Evolutionary conservation across 2,888 invertebrate genomes (phyloP), one percentile per base, ranked within the genome.

Genomic region (Colletes collaris): DNA sequence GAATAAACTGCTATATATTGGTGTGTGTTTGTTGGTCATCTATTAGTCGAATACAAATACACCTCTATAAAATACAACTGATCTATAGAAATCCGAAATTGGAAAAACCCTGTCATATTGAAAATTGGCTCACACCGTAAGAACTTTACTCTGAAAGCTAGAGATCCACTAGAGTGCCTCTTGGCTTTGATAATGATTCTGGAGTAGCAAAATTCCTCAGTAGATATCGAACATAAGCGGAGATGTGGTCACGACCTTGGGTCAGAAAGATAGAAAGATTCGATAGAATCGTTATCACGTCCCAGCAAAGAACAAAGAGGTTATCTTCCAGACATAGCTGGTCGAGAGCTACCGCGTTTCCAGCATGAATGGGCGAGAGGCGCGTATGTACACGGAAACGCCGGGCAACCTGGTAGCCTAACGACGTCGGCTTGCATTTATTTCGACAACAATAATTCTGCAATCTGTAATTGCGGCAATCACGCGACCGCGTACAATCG

Each of bases 391-490:
- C 46, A 53, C 40, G 49, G 70, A 78, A 79, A 63, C 53, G 68
- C 65, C 75, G 13, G 13, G 4, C 59, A 59, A 37, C 44, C 44
- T 19, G 59, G 59, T 59, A 59, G 71, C 53, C 79, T 86, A 86
- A 86, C 87, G 84, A 87, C 87, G 83, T 84, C 86, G 86, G 78
- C 84, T 86, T 86, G 86, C 87, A 86, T 87, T 89, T 89, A 90
- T 88, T 89, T 88, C 88, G 85, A 84, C 89, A 89, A 88, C 89
- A 89, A 88, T 89, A 90, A 90, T 86, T 91, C 88, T 77, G 82
- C 87, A 81, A 90, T 88, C 82, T 81, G 85, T 89, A 89, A 90
- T 90, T 89, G 88, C 88, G 81, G 86, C 86, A 89, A 90, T 90
- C 89, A 86, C 68, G 82, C 72, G 80, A 86, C 74, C 72, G 76